Base-by-base conservation (phyloP, 1,140 invertebrate species). In the Paraescarpia echinospica region DNA sequence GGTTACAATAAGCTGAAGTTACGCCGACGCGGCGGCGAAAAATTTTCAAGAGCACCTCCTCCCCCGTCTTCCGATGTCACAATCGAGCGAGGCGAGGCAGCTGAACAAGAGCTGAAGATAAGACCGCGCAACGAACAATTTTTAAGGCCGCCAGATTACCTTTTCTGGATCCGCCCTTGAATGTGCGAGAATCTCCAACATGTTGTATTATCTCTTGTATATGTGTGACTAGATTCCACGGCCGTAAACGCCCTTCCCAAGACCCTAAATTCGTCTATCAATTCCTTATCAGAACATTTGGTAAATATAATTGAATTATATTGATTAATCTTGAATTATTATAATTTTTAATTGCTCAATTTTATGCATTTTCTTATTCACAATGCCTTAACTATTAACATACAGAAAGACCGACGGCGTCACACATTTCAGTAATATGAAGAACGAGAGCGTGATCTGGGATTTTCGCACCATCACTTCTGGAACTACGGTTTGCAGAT, bases 331-430 rank as follows among this genome's bases (percentile, higher is more conserved):
- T n/a, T n/a, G n/a, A n/a, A n/a, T n/a, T n/a, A n/a, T 12, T 41
- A n/a, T 9, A 33, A 9, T 18, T 1, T 34, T n/a, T 31, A 91
- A 18, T 35, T n/a, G 35, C 9, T 91, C 41, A 48, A 0, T 91
- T n/a, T 91, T 9, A 91, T 91, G 91, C 4, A 34, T 48, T 34
- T 41, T 27, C 33, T 41, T 59, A 35, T 31, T n/a, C 33, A 91
- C 33, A 34, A 41, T 48, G 59, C 91, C 59, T 41, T 48, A 91
- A 91, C 33, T 59, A 91, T 48, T 9, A 41, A 48, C 33, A 91
- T 91, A 33, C 34, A 35, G 35, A 41, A 22, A 34, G 35, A n/a
- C n/a, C n/a, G 34, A 18, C 27, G 34, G 18, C n/a, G 35, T 91
- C 90, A 91, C 35, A 91, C 18, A 6, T 34, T 18, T n/a, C 34